Conservation (phyloP, 2,888 invertebrate genomes). For the Hyppa rectilinea region DNA sequence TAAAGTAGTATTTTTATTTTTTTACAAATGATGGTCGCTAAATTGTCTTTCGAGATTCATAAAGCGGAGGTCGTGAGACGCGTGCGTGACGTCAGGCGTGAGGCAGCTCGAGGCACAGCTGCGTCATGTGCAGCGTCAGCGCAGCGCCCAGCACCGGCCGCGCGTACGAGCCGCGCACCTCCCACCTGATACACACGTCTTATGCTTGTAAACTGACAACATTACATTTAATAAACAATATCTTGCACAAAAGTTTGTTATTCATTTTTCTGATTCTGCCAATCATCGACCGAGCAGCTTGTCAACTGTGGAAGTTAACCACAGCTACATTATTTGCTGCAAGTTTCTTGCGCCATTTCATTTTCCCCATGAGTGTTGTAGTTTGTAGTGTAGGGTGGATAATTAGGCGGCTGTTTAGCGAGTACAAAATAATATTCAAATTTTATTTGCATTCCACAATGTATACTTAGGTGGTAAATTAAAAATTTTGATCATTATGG, state of each 20-base stretch:
- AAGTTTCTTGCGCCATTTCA: not conserved
- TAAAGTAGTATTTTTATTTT: constrained; percentile 7
- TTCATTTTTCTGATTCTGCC: not conserved
- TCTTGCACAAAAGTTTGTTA: not conserved
- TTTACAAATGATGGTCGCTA: not conserved
- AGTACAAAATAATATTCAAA: no score
- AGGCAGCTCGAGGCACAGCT: constrained; percentile 67
- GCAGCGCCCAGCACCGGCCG: constrained; percentile 76
- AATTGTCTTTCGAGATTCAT: not conserved
- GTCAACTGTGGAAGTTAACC: not conserved
- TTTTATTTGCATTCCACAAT: no score
- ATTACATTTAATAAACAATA: not conserved
- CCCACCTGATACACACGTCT: constrained; percentile 66
- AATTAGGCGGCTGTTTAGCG: not conserved
- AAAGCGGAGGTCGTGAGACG: not conserved
- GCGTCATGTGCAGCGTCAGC: constrained; percentile 75
- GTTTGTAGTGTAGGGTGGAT: not conserved
- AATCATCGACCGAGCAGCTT: not conserved
- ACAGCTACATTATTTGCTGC: not conserved
- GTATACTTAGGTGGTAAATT: no score
- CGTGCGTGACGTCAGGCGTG: constrained; percentile 55
- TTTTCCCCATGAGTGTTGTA: not conserved
- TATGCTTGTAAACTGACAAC: not conserved
- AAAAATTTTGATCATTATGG: no score
- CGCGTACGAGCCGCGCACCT: constrained; percentile 73